phyloP scores from a whole-genome alignment of 2,113 vertebrate genomes.

The Myiozetetes cayanensis region DNA sequence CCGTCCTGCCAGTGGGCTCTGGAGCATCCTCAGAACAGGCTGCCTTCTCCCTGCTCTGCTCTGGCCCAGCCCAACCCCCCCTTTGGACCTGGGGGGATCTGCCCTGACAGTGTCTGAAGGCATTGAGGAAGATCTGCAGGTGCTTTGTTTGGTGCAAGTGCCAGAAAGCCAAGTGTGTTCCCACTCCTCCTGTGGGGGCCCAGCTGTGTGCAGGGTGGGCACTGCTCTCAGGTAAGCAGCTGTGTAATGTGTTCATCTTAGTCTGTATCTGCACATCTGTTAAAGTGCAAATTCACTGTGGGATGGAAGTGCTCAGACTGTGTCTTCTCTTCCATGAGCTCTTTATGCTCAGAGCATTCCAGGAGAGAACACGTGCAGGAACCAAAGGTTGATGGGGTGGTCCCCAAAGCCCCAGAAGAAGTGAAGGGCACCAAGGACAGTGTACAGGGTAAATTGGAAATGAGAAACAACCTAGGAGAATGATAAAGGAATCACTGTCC shows the following conservation, averaged over 20 bases:
- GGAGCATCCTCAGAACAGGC: not conserved
- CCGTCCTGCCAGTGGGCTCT: not conserved
- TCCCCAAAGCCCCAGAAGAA: not conserved
- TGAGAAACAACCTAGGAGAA: not conserved
- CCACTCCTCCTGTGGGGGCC: not conserved
- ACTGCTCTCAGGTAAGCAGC: not conserved
- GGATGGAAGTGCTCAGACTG: not conserved
- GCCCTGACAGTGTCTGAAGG: not conserved
- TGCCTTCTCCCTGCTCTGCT: not conserved
- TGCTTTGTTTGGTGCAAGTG: accelerated
- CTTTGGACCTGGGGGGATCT: not conserved
- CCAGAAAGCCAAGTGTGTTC: not conserved
- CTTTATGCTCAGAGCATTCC: not conserved
- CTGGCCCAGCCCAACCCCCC: no score
- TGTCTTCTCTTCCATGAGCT: not conserved
- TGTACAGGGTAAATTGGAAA: not conserved
- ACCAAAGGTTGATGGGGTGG: not conserved
- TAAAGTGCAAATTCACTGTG: not conserved
- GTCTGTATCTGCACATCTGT: not conserved
- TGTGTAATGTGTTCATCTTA: not conserved
- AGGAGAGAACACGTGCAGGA: not conserved
- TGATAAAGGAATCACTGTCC: not conserved
- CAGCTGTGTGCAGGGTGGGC: not conserved
- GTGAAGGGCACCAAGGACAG: not conserved
- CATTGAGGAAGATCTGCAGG: accelerated